These are phyloP conservation scores for Mixornis gularis DNA, from an alignment of 2,113 vertebrate species.

Conservation along the genomic window DNA sequence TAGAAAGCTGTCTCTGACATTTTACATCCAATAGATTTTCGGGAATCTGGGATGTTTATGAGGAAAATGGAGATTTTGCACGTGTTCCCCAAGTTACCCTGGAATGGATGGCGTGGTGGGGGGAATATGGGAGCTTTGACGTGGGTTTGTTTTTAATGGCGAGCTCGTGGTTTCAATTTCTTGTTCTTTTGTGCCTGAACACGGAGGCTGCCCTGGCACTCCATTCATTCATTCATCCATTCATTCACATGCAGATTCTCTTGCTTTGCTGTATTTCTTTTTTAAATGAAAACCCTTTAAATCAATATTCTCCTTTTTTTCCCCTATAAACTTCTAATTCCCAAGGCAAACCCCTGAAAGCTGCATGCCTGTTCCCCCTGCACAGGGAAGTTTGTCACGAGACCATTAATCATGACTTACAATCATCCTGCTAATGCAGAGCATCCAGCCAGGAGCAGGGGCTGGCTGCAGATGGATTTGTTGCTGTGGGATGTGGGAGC, in stretches of 20 bases:
- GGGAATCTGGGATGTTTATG: not conserved
- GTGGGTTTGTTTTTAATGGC: not conserved
- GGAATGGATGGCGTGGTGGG: not conserved
- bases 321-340: not conserved
- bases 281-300: not conserved
- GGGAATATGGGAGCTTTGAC: not conserved
- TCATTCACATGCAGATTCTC: not conserved
- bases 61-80: not conserved
- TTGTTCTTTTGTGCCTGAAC: slow-evolving; percentile 2
- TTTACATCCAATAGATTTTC: not conserved
- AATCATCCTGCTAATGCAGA: not conserved
- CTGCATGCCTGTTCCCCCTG: not conserved
- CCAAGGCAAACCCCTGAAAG: not conserved
- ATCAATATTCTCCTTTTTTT: not conserved
- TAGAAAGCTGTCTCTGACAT: not conserved
- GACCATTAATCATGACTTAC: slow-evolving; percentile 56
- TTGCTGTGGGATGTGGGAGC: not conserved
- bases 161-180: not conserved
- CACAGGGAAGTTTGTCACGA: slow-evolving; percentile 66
- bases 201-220: not conserved
- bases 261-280: not conserved
- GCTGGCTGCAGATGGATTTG: slow-evolving; percentile 24
- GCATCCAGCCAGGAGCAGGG: not conserved
- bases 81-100: not conserved
- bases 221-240: not conserved